These are phyloP conservation scores for Terebella lapidaria DNA, from an alignment of 2,888 invertebrate species.

Conservation along the genomic window DNA sequence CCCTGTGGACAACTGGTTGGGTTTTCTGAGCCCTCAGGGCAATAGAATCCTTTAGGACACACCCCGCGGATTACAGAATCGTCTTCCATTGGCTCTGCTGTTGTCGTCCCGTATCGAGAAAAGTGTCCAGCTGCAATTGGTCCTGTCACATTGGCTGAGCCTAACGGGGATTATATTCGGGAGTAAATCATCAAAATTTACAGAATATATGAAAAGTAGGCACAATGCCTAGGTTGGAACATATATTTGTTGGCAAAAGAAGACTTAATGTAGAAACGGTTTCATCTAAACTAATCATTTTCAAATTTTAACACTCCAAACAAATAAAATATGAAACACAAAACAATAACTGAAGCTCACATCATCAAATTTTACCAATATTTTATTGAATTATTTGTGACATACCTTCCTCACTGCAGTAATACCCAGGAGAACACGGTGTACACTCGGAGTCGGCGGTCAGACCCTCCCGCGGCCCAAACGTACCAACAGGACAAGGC, in stretches of 20 bases:
- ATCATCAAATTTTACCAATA: too few species aligned
- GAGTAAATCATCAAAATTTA: too few species aligned
- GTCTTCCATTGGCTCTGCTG: constrained; percentile 32
- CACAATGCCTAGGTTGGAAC: too few species aligned
- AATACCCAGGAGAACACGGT: constrained; percentile 39
- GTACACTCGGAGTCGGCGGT: constrained; percentile 32
- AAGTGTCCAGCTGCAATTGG: constrained; percentile 38
- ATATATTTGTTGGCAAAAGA: too few species aligned
- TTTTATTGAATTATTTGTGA: too few species aligned
- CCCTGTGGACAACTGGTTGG: constrained; percentile 42
- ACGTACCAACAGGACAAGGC: constrained; percentile 42
- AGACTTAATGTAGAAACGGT: too few species aligned
- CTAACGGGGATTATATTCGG: constrained; percentile 22
- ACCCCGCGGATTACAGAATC: constrained; percentile 34
- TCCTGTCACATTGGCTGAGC: constrained; percentile 36
- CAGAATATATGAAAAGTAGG: too few species aligned
- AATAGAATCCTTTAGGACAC: constrained; percentile 45
- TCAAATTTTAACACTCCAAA: too few species aligned
- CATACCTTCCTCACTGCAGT: constrained; percentile 37
- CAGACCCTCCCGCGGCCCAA: constrained; percentile 31
- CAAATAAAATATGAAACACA: too few species aligned
- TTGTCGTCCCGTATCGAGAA: constrained; percentile 31
- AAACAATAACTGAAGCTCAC: too few species aligned
- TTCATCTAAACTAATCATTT: too few species aligned
- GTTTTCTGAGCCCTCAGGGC: constrained; percentile 32